Evolutionary conservation across 1,140 invertebrate species (phyloP).

Genomic region (Leguminivora glycinivorella): DNA sequence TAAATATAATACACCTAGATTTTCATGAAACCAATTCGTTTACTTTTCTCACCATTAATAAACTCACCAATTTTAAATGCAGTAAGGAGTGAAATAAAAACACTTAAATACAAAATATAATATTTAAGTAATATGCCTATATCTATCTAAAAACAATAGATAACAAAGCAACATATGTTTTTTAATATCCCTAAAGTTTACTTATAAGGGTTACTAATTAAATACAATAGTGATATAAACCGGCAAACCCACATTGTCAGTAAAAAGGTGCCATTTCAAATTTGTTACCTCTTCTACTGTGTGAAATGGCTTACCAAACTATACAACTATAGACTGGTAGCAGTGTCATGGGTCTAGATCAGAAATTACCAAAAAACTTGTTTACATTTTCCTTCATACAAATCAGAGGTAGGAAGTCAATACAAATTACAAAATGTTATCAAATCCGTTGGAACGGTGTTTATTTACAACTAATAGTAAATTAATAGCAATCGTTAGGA

Average conservation of each 20-base stretch:
- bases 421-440: slow-evolving; percentile 16
- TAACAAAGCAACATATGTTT: not conserved
- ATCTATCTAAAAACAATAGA: not conserved
- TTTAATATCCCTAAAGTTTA: not conserved
- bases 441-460: slow-evolving; percentile 15
- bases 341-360: not conserved
- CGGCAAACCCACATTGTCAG: too few relatives aligned
- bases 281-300: too few relatives aligned
- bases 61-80: not conserved
- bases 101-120: not conserved
- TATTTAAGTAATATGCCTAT: not conserved
- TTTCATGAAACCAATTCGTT: not conserved
- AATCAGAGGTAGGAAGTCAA: slow-evolving; percentile 1
- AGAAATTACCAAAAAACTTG: not conserved
- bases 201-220: not conserved
- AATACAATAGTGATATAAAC: not conserved
- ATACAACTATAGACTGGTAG: too few relatives aligned
- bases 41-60: not conserved
- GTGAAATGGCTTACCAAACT: too few relatives aligned
- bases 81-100: not conserved
- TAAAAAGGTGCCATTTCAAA: too few relatives aligned
- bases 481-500: not conserved
- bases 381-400: not conserved
- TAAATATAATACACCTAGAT: not conserved
- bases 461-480: slow-evolving; percentile 11